Percentiles rank a stretch among this genome's conserved stretches.
Conservation (phyloP, 2,888 invertebrate genomes). For the Arctia plantaginis region DNA sequence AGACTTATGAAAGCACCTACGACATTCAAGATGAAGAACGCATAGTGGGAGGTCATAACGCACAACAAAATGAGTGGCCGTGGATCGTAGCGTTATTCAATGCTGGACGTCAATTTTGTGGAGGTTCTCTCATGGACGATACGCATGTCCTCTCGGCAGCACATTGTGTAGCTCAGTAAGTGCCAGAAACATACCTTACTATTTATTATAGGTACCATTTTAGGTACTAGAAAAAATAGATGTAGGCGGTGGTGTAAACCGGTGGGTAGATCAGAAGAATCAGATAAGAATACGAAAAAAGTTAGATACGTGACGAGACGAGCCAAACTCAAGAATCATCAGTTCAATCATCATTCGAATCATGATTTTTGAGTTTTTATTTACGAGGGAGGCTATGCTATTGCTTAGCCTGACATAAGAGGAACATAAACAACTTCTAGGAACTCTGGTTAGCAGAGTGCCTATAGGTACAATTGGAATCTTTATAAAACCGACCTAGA, state of each 20-base stretch:
- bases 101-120: conserved; percentile 94
- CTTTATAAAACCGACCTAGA: neutral
- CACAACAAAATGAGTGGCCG: conserved; percentile 94
- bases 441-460: neutral
- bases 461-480: neutral
- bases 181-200: conserved; percentile 9
- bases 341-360: too few species aligned
- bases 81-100: conserved; percentile 95
- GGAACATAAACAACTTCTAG: neutral
- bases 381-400: neutral
- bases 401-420: neutral
- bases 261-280: neutral
- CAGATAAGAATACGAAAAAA: neutral
- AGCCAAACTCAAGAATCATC: too few species aligned
- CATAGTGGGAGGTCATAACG: conserved; percentile 94
- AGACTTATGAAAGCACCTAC: conserved; percentile 72
- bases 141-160: conserved; percentile 93
- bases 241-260: too few species aligned
- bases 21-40: conserved; percentile 89
- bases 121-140: conserved; percentile 93
- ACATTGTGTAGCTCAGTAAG: conserved; percentile 96
- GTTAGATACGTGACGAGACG: too few species aligned
- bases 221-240: neutral
- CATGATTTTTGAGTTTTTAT: too few species aligned
- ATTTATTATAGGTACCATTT: neutral